phyloP scores from a whole-genome alignment of 2,888 invertebrate genomes.

The Troides oblongomaculatus region DNA sequence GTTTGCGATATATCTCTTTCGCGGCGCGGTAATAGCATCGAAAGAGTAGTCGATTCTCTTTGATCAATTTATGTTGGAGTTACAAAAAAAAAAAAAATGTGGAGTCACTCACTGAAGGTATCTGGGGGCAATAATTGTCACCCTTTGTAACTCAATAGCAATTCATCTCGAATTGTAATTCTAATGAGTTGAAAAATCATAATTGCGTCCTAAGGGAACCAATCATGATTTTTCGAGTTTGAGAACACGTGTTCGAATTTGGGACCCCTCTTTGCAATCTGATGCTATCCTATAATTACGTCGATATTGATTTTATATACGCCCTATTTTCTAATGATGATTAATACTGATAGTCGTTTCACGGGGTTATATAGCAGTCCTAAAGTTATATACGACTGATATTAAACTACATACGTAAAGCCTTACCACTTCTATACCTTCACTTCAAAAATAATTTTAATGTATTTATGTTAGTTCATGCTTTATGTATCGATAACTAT shows the following conservation, averaged over 20 bases:
- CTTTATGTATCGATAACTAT: too few relatives aligned
- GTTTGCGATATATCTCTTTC: constrained; percentile 21
- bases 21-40: constrained; percentile 19
- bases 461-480: too few relatives aligned
- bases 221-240: constrained; percentile 75
- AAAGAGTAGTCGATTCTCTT: constrained; percentile 25
- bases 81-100: constrained; percentile 10
- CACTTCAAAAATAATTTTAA: neutral
- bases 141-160: constrained; percentile 71
- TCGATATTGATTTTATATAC: constrained; percentile 37
- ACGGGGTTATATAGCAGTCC: too few relatives aligned
- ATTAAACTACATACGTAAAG: neutral
- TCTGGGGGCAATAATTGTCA: constrained; percentile 50
- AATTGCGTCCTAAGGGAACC: constrained; percentile 78
- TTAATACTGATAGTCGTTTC: too few relatives aligned
- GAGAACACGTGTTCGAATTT: constrained; percentile 76
- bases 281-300: constrained; percentile 54
- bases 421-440: neutral
- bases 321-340: too few relatives aligned
- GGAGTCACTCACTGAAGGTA: constrained; percentile 17
- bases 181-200: constrained; percentile 59
- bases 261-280: constrained; percentile 65
- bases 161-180: constrained; percentile 76
- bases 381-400: constrained; percentile 34
- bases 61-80: constrained; percentile 25